Percentiles rank a stretch among this genome's conserved stretches.
phyloP scores from a whole-genome alignment of 92 coral and sea anemone genomes.

The Palythoa heliodiscus region DNA sequence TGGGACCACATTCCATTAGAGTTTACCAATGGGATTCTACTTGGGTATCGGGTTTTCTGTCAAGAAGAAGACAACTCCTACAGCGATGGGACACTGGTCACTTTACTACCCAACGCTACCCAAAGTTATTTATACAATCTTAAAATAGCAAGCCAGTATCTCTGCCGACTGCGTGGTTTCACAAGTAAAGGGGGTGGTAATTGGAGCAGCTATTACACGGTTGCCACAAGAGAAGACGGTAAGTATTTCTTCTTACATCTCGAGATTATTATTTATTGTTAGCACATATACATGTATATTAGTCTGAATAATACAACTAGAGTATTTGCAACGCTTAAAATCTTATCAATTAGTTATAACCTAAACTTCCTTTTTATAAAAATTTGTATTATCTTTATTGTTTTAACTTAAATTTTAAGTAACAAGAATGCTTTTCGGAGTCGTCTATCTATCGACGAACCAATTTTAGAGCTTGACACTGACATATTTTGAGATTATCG shows the following conservation, averaged over 20 bases:
- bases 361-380: too few relatives aligned
- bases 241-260: conserved; percentile 16
- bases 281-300: background rate
- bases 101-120: conserved; percentile 61
- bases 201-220: conserved; percentile 38
- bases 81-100: conserved; percentile 47
- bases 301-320: too few relatives aligned
- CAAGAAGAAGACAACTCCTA: conserved; percentile 24
- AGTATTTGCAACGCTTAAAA: too few relatives aligned
- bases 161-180: conserved; percentile 66
- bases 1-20: conserved; percentile 76
- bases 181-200: conserved; percentile 74
- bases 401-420: too few relatives aligned
- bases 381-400: too few relatives aligned
- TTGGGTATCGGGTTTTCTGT: conserved; percentile 61
- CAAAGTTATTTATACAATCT: conserved; percentile 52
- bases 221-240: conserved; percentile 73
- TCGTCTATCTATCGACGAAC: too few relatives aligned
- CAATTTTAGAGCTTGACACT: too few relatives aligned
- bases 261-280: background rate
- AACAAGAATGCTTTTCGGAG: too few relatives aligned
- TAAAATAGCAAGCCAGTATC: conserved; percentile 59
- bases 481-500: too few relatives aligned
- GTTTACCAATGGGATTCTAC: conserved; percentile 71
- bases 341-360: too few relatives aligned